Conservation (phyloP, 1,140 invertebrate species). For the Brachionus rotundiformis region DNA sequence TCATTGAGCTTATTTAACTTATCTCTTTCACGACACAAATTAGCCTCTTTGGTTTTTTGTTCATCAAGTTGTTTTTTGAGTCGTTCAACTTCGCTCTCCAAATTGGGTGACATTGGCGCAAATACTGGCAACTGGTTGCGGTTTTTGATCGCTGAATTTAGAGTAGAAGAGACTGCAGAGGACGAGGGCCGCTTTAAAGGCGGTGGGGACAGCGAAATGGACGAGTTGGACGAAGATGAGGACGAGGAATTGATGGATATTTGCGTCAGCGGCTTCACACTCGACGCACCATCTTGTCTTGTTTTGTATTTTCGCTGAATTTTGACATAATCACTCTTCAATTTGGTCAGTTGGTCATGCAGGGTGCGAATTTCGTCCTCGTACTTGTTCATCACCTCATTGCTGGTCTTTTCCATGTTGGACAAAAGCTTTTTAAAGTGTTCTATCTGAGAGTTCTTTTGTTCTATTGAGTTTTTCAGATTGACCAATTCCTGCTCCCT, state of each 20-base stretch:
- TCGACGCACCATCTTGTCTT: background rate
- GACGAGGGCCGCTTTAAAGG: background rate
- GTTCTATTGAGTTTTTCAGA: slow-evolving; percentile 4
- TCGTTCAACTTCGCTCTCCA: background rate
- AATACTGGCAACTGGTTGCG: background rate
- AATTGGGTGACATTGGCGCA: background rate
- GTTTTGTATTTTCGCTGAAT: slow-evolving; percentile 9
- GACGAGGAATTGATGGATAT: slow-evolving; percentile 3
- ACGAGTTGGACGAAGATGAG: background rate
- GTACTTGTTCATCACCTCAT: slow-evolving; percentile 39
- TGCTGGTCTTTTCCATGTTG: slow-evolving; percentile 29
- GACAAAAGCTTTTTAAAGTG: slow-evolving; percentile 32
- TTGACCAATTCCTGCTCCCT: slow-evolving; percentile 17
- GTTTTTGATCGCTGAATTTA: slow-evolving; percentile 11
- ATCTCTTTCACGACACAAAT: background rate
- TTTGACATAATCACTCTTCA: slow-evolving; percentile 26
- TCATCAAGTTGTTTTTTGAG: slow-evolving; percentile 31
- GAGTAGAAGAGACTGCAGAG: background rate
- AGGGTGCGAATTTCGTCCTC: slow-evolving; percentile 23
- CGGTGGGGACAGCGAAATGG: background rate
- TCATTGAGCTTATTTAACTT: slow-evolving; percentile 4
- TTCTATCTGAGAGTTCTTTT: slow-evolving; percentile 42
- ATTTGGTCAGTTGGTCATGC: slow-evolving; percentile 3
- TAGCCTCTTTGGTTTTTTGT: background rate
- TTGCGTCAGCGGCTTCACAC: slow-evolving; percentile 8